These are phyloP conservation scores for Bradypus variegatus DNA, from an alignment of 2,797 vertebrate species.

Conservation along the genomic window DNA sequence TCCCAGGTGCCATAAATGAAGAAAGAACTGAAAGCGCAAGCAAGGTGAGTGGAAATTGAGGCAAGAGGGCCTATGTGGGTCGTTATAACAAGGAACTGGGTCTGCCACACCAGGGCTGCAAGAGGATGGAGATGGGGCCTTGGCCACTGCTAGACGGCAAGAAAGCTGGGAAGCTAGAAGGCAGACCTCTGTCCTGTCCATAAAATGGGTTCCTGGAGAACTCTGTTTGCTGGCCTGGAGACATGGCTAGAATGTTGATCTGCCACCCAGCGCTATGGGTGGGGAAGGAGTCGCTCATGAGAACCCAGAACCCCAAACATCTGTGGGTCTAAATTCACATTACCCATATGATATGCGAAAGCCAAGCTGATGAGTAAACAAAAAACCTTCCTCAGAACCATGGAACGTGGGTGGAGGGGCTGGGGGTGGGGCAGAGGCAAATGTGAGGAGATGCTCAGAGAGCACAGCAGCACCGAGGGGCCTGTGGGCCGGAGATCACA, in stretches of 20 bases:
- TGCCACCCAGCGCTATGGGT: fast-evolving
- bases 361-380: not conserved
- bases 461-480: not conserved
- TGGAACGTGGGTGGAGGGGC: not conserved
- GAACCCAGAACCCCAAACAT: not conserved
- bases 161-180: not conserved
- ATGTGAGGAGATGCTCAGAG: not conserved
- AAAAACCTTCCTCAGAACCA: not conserved
- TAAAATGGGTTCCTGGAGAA: not conserved
- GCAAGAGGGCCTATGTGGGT: not conserved
- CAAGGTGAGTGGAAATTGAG: not conserved
- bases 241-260: not conserved
- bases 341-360: not conserved
- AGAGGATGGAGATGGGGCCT: not conserved
- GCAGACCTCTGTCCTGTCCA: not conserved
- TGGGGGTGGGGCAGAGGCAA: not conserved
- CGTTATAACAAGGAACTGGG: not conserved
- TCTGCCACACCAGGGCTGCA: not conserved
- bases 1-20: not conserved
- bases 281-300: not conserved
- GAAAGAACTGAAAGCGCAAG: not conserved
- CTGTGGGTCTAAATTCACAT: not conserved
- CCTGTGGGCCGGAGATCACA: not conserved
- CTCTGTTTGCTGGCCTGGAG: not conserved
- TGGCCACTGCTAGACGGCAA: not conserved